These are phyloP conservation scores for Protomyctophum bolini DNA, from an alignment of 2,113 vertebrate species.

Conservation along the genomic window DNA sequence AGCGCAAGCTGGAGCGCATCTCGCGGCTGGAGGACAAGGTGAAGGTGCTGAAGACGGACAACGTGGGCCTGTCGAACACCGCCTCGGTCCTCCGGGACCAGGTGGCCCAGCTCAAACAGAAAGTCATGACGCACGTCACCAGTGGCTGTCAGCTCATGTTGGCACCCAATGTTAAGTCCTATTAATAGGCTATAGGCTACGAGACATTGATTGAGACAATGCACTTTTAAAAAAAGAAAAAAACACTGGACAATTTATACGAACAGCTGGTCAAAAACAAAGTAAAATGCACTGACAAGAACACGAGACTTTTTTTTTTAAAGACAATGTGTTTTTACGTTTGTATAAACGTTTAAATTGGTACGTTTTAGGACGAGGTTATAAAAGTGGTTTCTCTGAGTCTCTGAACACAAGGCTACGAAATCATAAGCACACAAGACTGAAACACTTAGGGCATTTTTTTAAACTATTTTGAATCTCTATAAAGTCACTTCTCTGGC, in stretches of 20 bases:
- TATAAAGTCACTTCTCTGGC: constrained; percentile 53
- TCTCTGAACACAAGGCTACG: constrained; percentile 14
- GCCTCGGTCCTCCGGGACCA: constrained; percentile 88
- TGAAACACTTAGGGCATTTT: constrained; percentile 70
- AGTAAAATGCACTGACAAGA: constrained; percentile 60
- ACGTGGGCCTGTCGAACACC: constrained; percentile 88
- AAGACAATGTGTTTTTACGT: constrained; percentile 53
- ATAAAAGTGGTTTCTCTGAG: constrained; percentile 23
- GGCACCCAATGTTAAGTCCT: constrained; percentile 85
- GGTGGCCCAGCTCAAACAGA: constrained; percentile 92
- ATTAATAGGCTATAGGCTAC: no score
- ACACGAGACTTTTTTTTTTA: constrained; percentile 37
- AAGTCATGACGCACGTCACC: constrained; percentile 91
- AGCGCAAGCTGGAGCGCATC: constrained; percentile 93
- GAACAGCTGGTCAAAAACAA: background rate
- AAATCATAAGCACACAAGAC: constrained; percentile 31
- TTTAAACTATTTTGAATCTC: constrained; percentile 49
- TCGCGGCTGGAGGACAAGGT: constrained; percentile 92
- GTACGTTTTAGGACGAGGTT: constrained; percentile 37
- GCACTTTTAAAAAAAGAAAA: constrained; percentile 37
- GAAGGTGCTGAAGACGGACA: constrained; percentile 88
- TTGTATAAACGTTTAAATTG: constrained; percentile 36
- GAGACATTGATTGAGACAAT: constrained; percentile 6
- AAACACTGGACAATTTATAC: constrained; percentile 75
- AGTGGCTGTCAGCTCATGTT: constrained; percentile 93